These are phyloP conservation scores for Collichthys lucidus DNA, from an alignment of 2,113 vertebrate species.

Conservation along the genomic window DNA sequence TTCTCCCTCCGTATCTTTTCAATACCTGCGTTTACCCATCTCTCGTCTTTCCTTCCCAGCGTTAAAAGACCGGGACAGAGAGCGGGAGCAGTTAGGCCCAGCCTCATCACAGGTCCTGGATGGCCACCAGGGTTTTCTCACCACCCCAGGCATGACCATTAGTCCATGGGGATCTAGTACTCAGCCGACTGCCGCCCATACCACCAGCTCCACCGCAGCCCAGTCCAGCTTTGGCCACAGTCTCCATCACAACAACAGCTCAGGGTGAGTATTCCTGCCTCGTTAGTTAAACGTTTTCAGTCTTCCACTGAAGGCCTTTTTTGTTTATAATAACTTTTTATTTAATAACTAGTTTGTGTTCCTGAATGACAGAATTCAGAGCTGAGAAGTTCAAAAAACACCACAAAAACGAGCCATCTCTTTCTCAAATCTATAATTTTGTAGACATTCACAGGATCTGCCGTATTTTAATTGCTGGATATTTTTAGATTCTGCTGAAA, in stretches of 20 bases:
- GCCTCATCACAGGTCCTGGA: constrained; percentile 78
- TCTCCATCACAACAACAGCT: constrained; percentile 76
- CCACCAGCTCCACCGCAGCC: constrained; percentile 71
- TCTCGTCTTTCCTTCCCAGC: constrained; percentile 83
- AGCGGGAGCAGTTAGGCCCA: constrained; percentile 74
- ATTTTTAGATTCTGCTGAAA: constrained; percentile 51
- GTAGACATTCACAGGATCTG: constrained; percentile 15
- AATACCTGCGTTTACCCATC: constrained; percentile 70
- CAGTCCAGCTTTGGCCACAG: constrained; percentile 73
- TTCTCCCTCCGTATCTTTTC: constrained; percentile 16
- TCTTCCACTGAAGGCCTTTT: background rate
- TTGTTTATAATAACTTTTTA: background rate
- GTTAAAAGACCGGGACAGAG: constrained; percentile 85
- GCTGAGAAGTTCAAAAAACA: background rate
- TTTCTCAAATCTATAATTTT: constrained; percentile 9
- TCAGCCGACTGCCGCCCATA: constrained; percentile 75
- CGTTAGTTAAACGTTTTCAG: background rate
- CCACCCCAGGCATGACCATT: constrained; percentile 92
- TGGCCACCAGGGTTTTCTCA: constrained; percentile 84
- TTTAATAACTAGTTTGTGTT: background rate
- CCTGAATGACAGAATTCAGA: background rate
- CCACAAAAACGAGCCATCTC: background rate
- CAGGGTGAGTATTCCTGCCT: constrained; percentile 85
- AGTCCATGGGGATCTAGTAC: constrained; percentile 82
- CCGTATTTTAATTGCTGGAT: constrained; percentile 43